Percentiles rank a stretch among this genome's conserved stretches.
These are phyloP conservation scores for Oxyruncus cristatus DNA, from an alignment of 2,113 vertebrate species.

Conservation along the genomic window DNA sequence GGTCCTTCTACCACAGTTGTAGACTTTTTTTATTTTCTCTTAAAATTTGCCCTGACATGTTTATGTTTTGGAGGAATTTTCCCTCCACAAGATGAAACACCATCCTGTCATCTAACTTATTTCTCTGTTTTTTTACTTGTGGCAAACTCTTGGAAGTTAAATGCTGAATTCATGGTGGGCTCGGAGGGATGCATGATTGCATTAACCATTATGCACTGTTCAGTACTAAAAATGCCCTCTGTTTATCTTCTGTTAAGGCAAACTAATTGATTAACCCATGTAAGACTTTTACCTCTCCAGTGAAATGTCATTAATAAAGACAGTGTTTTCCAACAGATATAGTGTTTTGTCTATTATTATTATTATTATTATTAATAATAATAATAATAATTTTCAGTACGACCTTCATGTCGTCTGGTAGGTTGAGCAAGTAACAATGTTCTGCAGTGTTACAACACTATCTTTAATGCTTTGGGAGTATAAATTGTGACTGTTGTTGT, in stretches of 20 bases:
- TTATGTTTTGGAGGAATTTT: conserved; percentile 15
- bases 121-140: neutral
- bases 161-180: neutral
- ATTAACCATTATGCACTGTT: neutral
- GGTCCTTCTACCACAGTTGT: neutral
- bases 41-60: neutral
- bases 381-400: neutral
- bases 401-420: neutral
- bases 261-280: neutral
- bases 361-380: neutral
- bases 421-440: neutral
- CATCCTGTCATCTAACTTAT: neutral
- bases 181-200: neutral
- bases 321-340: neutral
- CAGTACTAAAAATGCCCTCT: neutral
- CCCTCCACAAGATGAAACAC: neutral
- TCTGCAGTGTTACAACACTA: neutral
- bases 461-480: neutral
- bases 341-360: neutral
- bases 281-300: neutral
- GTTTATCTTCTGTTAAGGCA: neutral
- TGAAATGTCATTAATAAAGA: neutral
- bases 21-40: neutral
- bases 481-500: neutral
- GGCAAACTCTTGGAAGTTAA: neutral